A percentile compares a stretch with the other conserved stretches of the same genome.
phyloP scores from a whole-genome alignment of 2,797 vertebrate genomes.

The Peromyscus melanophrys region DNA sequence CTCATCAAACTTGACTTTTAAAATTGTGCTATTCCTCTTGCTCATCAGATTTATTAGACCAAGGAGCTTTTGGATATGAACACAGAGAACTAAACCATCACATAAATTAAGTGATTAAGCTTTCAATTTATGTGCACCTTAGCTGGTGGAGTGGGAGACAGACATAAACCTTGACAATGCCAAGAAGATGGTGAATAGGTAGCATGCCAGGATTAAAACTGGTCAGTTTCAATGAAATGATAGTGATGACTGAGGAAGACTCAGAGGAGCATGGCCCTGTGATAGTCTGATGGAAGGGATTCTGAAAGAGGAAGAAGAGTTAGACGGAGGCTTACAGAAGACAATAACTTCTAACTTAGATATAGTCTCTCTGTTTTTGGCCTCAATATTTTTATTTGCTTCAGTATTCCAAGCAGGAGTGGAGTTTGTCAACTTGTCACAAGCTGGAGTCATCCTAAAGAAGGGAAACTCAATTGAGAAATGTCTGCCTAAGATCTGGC shows the following conservation, averaged over 20 bases:
- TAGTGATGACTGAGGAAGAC: not conserved
- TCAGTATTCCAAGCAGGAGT: not conserved
- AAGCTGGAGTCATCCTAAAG: not conserved
- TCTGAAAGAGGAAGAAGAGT: not conserved
- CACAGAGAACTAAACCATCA: constrained; percentile 1
- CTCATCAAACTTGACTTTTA: not conserved
- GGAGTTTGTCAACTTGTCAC: not conserved
- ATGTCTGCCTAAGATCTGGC: not conserved
- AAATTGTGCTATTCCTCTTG: not conserved
- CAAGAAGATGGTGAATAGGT: not conserved
- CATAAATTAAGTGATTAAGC: not conserved
- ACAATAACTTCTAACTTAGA: not conserved
- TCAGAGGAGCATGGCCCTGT: not conserved
- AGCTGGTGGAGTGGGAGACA: not conserved
- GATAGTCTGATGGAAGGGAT: not conserved
- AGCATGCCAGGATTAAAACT: not conserved
- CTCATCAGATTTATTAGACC: not conserved
- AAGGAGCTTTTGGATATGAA: not conserved
- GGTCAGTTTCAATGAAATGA: not conserved
- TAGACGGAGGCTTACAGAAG: not conserved
- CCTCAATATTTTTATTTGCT: not conserved
- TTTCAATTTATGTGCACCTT: not conserved
- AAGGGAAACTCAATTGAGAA: not conserved
- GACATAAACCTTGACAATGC: not conserved
- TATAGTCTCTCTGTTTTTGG: not conserved